phyloP scores from a whole-genome alignment of 2,797 vertebrate species.

The Vultur gryphus region DNA sequence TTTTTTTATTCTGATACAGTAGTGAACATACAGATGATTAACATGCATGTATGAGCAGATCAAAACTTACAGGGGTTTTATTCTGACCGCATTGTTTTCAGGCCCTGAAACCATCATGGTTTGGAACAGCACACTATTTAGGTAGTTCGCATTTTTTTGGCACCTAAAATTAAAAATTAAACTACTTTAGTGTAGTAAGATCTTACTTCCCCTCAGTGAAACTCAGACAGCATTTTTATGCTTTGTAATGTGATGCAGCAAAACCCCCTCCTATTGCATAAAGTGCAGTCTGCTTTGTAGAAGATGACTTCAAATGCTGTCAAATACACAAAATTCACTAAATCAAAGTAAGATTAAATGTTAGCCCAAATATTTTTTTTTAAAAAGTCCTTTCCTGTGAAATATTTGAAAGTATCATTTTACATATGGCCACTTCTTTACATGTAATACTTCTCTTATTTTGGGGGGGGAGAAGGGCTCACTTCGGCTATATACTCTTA shows the following conservation, averaged over 20 bases:
- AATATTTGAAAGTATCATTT: neutral
- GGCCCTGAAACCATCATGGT: neutral
- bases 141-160: neutral
- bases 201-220: neutral
- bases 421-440: neutral
- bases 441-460: neutral
- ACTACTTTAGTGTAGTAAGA: neutral
- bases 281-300: neutral
- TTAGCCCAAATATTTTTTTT: neutral
- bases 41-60: neutral
- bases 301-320: neutral
- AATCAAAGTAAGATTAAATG: neutral
- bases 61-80: neutral
- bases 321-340: neutral
- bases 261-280: neutral
- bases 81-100: neutral
- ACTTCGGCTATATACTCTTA: neutral
- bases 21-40: neutral
- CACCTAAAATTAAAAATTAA: neutral
- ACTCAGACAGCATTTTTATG: neutral
- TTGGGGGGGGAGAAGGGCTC: neutral
- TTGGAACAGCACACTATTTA: neutral
- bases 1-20: neutral
- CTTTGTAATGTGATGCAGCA: neutral
- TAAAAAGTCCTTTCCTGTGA: neutral